Base-by-base conservation (phyloP, 2,797 vertebrate species). In the Arrhamphus sclerolepis region DNA sequence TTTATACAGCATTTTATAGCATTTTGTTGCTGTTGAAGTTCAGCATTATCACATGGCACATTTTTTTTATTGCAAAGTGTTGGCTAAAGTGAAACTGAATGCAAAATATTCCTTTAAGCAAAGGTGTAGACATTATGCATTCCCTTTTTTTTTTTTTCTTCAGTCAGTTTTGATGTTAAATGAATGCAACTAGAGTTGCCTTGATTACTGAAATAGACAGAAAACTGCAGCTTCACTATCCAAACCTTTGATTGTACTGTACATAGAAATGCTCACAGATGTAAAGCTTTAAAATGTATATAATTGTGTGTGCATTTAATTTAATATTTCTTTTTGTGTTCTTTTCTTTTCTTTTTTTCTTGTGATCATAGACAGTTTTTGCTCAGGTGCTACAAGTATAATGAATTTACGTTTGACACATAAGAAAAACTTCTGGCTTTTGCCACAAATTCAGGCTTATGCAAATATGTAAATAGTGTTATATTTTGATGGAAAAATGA, bases 251-350 rank as follows among this genome's bases (percentile, higher is more conserved):
- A 87, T 83, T 90, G 87, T 90, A 89, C 86, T 92, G 92, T 92
- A 91, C 85, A 87, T 92, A 90, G 77, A 67, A 64, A 42, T 61
- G 51, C 62, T 82, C 56, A 71, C 54, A 79, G 80, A 56, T 87
- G 79, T 84, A 89, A 85, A 86, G 56, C 64, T 72, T 68, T 47
- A 70, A 83, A 78, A 66, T 92, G 91, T 92, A 93, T 72, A 92
- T 81, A 87, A 42, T 56, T 68, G 53, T 83, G 71, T 89, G 84
- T 78, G 76, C 74, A 70, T 74, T 77, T 90, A 79, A 88, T 83
- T 87, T 87, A 89, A 74, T 59, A 41, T 52, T 38, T 67, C 26
- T 11, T 29, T 53, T 60, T 11, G 5, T 34, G 10, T 34, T 34
- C n/a, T n/a, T n/a, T n/a, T n/a, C n/a, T n/a, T n/a, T 38, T 13